Conservation (phyloP, 2,888 invertebrate genomes). For the Mylabris sibirica region DNA sequence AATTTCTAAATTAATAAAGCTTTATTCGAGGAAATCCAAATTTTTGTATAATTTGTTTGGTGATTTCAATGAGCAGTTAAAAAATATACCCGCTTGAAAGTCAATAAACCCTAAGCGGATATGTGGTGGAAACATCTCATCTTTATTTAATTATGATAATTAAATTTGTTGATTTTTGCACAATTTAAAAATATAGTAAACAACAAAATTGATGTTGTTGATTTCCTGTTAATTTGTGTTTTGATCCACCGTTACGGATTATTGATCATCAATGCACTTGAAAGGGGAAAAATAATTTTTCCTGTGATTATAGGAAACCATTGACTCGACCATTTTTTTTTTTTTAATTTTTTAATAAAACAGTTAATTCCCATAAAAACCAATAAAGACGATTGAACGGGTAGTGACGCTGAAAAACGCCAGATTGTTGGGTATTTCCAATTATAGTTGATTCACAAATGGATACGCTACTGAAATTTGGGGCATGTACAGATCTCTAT, state of each 20-base stretch:
- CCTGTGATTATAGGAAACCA: neutral
- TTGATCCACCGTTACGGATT: too few species aligned
- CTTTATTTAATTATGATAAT: neutral
- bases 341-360: neutral
- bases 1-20: neutral
- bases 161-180: neutral
- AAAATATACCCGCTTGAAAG: conserved; percentile 8
- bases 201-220: conserved; percentile 28
- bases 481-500: too few species aligned
- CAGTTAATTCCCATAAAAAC: neutral
- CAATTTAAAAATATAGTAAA: neutral
- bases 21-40: neutral
- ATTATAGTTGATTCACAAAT: too few species aligned
- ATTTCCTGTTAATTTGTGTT: conserved; percentile 32
- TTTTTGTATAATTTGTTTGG: neutral
- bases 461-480: too few species aligned
- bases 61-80: conserved; percentile 16
- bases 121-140: conserved; percentile 7
- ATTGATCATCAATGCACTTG: conserved; percentile 26
- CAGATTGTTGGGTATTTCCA: too few species aligned
- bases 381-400: too few species aligned
- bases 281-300: neutral
- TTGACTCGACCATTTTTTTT: neutral
- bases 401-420: too few species aligned
- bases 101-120: conserved; percentile 34